Base-by-base conservation (phyloP, 2,888 invertebrate genomes). In the Germaria angustata region DNA sequence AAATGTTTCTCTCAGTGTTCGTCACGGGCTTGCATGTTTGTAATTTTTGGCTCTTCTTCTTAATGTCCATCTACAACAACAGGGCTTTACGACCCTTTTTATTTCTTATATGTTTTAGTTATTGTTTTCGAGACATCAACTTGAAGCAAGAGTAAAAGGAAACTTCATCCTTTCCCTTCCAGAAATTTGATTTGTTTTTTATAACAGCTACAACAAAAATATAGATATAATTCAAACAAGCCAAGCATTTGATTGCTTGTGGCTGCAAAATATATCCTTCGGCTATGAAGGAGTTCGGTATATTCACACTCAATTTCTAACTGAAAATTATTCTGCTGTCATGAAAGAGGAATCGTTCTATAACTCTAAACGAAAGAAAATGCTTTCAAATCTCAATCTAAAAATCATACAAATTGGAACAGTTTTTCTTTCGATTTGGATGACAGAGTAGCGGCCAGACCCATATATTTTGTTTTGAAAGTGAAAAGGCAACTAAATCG, bases 71-170 rank as follows among this genome's bases (percentile, higher is more conserved):
- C 44, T 63, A 44, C 32, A 65, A 71, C 69, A 65, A 69, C 63
- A 76, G 66, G 71, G 65, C 65, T 66, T 76, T 81, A 76, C 76
- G 80, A 81, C 76, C 76, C 65, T 81, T 81, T 80, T 71, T 76
- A 71, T 69, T 69, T 79, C 17, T 79, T 41, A 51, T 28, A 61
- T 61, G 49, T 51, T 22, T 36, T 34, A 41, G 34, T 63, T 32
- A 28, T 41, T 69, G 15, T 63, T 80, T 55, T 69, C 69, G 61
- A 80, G 49, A 32, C 69, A 71, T 65, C 49, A 57, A 59, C 57
- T 63, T 39, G 17, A 61, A 61, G 39, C 15, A 76, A 57, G 46
- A 65, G 80, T 39, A 72, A 46, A 57, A 71, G 11, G 24, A 76
- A 71, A 71, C 51, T 80, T 71, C 66, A 71, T 71, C 75, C 71